Conservation (phyloP, 1,140 invertebrate genomes). For the Ips nitidus region DNA sequence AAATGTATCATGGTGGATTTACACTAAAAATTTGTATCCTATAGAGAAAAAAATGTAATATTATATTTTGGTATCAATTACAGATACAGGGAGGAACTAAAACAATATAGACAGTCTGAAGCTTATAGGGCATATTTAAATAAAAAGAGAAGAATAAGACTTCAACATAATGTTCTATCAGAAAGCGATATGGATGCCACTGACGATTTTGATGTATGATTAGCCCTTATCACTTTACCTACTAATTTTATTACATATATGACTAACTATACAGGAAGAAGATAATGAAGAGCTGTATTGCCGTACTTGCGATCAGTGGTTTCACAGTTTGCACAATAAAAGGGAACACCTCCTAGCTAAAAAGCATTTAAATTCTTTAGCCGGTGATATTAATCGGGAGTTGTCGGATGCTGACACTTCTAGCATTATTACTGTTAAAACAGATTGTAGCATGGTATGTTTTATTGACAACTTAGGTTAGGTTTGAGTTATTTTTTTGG, state of each 20-base stretch:
- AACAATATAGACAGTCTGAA: constrained; percentile 60
- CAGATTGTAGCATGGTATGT: constrained; percentile 18
- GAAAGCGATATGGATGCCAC: constrained; percentile 59
- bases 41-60: background rate
- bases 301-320: constrained; percentile 61
- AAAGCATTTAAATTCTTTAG: constrained; percentile 57
- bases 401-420: constrained; percentile 39
- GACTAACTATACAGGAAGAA: constrained; percentile 51
- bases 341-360: constrained; percentile 60
- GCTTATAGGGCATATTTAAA: constrained; percentile 59
- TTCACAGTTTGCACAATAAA: constrained; percentile 61
- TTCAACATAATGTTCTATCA: constrained; percentile 55
- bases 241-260: background rate
- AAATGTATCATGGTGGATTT: background rate
- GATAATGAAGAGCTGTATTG: constrained; percentile 62
- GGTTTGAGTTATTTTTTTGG: background rate
- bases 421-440: constrained; percentile 36
- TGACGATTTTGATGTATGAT: constrained; percentile 57
- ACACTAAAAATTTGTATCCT: constrained; percentile 47
- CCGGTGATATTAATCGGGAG: constrained; percentile 49
- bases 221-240: background rate
- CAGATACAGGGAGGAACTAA: constrained; percentile 58
- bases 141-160: constrained; percentile 57
- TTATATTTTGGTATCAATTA: background rate
- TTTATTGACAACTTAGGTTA: background rate